phyloP scores from a whole-genome alignment of 2,113 vertebrate genomes.

The Neogobius melanostomus region DNA sequence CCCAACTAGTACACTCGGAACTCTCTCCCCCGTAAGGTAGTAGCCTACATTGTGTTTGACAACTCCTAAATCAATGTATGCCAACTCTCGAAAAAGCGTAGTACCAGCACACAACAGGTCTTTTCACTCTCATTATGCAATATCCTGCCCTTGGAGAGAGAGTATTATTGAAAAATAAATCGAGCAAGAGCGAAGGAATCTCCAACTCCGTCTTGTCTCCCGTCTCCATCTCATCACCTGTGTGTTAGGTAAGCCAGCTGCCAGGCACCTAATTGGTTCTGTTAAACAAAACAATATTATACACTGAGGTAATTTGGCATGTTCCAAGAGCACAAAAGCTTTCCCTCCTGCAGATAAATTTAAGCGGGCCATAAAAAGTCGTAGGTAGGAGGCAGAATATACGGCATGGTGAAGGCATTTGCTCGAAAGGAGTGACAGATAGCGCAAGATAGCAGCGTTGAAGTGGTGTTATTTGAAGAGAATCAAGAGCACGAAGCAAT shows the following conservation, averaged over 20 bases:
- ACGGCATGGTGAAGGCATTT: conserved; percentile 21
- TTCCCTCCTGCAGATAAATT: conserved; percentile 29
- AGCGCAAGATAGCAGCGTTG: background rate
- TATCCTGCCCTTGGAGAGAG: background rate
- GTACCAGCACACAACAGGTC: too few species aligned
- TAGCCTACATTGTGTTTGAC: too few species aligned
- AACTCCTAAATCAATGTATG: too few species aligned
- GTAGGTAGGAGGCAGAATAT: conserved; percentile 33
- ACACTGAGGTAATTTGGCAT: conserved; percentile 22
- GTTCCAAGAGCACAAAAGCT: conserved; percentile 21
- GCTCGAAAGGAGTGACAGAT: conserved; percentile 6
- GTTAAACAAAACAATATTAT: conserved; percentile 39
- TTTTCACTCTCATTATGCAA: background rate
- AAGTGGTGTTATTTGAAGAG: background rate
- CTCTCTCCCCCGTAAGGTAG: too few species aligned
- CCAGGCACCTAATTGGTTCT: background rate
- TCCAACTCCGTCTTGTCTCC: background rate
- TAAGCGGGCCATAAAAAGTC: conserved; percentile 43
- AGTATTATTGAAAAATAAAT: background rate
- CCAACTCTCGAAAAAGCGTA: too few species aligned
- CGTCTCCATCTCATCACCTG: conserved; percentile 1
- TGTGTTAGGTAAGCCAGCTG: conserved; percentile 12
- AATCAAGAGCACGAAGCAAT: background rate
- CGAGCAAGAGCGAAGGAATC: background rate
- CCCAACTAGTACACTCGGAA: too few species aligned